phyloP scores from a whole-genome alignment of 2,113 vertebrate genomes.

The Sardina pilchardus region DNA sequence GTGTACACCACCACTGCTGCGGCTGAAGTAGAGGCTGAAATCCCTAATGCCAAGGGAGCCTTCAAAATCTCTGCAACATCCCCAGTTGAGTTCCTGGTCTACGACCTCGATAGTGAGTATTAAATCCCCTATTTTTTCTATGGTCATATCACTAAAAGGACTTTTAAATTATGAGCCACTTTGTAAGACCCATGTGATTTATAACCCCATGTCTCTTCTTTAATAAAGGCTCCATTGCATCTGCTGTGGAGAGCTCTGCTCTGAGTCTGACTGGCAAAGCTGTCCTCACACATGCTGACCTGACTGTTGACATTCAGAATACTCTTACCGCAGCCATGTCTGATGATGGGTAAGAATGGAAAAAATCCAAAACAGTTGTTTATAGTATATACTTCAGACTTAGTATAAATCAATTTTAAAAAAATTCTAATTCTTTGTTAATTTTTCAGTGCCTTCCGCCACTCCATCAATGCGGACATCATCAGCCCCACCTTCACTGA shows the following conservation, averaged over 20 bases:
- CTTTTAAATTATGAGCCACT: not conserved
- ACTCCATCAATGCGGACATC: slow-evolving; percentile 73
- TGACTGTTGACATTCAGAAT: slow-evolving; percentile 73
- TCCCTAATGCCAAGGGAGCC: slow-evolving; percentile 67
- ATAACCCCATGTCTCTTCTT: not conserved
- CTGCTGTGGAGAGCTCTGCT: slow-evolving; percentile 59
- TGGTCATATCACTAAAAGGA: not conserved
- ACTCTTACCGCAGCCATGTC: slow-evolving; percentile 41
- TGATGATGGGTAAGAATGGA: slow-evolving; percentile 46
- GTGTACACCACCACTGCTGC: slow-evolving; percentile 78
- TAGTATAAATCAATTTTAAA: not conserved
- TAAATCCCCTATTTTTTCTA: not conserved
- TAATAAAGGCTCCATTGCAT: slow-evolving; percentile 71
- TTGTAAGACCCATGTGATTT: not conserved
- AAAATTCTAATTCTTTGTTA: slow-evolving; percentile 25
- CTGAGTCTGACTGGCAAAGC: slow-evolving; percentile 60
- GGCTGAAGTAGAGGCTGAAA: slow-evolving; percentile 68
- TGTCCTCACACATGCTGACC: slow-evolving; percentile 76
- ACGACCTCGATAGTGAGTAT: slow-evolving; percentile 84
- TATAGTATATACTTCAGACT: not conserved
- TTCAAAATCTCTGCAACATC: slow-evolving; percentile 82
- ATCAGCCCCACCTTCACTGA: slow-evolving; percentile 81
- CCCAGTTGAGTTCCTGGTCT: slow-evolving; percentile 77
- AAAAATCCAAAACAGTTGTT: not conserved
- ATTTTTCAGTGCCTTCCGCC: slow-evolving; percentile 63